Evolutionary conservation across 2,113 vertebrate genomes (phyloP).

Genomic region (Morphnarchus princeps): DNA sequence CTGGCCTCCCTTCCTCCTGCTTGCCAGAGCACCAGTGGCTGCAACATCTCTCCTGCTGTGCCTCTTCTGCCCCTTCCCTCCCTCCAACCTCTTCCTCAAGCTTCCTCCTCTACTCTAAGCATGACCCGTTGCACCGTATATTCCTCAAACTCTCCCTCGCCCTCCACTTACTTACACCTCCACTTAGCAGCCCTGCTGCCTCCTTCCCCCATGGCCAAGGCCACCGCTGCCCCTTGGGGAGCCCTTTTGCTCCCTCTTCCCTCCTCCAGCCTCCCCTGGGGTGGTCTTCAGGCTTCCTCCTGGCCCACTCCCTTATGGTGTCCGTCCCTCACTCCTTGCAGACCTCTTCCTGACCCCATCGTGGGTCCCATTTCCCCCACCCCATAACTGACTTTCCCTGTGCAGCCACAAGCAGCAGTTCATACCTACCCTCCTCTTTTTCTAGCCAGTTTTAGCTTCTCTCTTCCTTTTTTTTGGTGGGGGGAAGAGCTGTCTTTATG

Average conservation of each 20-base stretch:
- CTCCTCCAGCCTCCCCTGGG: not conserved
- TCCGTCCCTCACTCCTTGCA: not conserved
- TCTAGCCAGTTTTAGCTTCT: not conserved
- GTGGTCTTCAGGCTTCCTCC: not conserved
- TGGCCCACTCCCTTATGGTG: not conserved
- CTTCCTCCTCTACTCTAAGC: not conserved
- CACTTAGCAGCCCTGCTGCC: not conserved
- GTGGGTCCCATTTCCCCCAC: not conserved
- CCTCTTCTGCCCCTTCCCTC: not conserved
- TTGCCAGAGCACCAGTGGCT: not conserved
- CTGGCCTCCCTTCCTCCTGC: not conserved
- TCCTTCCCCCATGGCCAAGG: not conserved
- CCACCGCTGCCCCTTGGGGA: rapidly evolving
- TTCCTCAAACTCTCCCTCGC: not conserved
- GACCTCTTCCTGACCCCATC: not conserved
- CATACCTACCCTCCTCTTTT: not conserved
- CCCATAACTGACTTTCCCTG: not conserved
- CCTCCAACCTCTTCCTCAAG: not conserved
- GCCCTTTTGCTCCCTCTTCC: not conserved
- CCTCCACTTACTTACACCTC: not conserved
- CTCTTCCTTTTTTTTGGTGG: not conserved
- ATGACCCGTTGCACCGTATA: rapidly evolving
- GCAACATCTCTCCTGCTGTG: not conserved
- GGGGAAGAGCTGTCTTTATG: not conserved
- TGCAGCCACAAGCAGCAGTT: not conserved